Conservation (phyloP, 2,113 vertebrate genomes). For the Macquaria australasica region DNA sequence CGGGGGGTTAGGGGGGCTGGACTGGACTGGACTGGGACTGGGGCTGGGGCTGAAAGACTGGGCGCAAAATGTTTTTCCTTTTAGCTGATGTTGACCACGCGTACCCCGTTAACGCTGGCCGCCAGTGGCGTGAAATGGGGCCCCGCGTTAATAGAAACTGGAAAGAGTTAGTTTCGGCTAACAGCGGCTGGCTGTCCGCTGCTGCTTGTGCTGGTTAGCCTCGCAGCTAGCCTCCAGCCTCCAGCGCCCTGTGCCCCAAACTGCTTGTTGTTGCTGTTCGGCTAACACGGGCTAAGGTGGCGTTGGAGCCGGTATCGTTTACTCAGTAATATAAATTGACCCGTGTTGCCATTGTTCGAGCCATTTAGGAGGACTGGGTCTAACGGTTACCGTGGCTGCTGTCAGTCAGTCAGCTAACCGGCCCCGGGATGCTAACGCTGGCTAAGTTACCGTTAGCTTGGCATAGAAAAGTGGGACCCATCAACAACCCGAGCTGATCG, state of each 20-base stretch:
- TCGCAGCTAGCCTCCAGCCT: constrained; percentile 17
- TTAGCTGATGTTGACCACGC: accelerated
- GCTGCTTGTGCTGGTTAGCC: constrained; percentile 23
- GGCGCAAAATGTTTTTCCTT: not conserved
- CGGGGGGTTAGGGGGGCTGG: not conserved
- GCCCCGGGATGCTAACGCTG: constrained; percentile 30
- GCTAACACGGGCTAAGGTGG: not conserved
- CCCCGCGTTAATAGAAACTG: not conserved
- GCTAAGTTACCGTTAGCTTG: constrained; percentile 36
- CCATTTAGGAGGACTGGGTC: not conserved
- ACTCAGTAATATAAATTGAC: accelerated
- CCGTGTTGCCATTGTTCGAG: not conserved
- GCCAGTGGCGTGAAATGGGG: accelerated
- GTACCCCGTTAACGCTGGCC: not conserved
- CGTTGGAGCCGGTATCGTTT: accelerated
- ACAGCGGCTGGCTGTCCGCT: not conserved
- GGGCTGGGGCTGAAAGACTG: not conserved
- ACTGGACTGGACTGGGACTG: not conserved
- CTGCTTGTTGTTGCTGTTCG: not conserved
- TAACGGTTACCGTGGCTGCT: constrained; percentile 12
- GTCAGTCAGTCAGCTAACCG: constrained; percentile 29
- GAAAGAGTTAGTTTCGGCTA: not conserved
- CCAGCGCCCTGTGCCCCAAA: not conserved
- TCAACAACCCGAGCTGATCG: not conserved
- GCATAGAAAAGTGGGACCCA: constrained; percentile 7